phyloP scores from a whole-genome alignment of 2,797 vertebrate genomes.

The Trachops cirrhosus region DNA sequence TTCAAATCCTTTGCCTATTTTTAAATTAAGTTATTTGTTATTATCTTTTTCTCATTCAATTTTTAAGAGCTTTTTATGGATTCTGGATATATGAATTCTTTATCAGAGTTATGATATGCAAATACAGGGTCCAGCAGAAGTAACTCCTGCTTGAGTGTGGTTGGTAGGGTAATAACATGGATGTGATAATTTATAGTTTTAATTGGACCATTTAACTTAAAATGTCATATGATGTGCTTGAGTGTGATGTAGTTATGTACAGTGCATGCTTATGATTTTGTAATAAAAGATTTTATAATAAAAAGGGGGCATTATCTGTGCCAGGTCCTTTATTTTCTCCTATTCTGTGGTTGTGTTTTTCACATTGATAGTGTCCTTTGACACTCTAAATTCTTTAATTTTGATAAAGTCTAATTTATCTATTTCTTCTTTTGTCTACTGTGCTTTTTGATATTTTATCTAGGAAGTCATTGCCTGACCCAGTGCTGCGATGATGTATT shows the following conservation, averaged over 20 bases:
- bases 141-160: no score
- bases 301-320: no score
- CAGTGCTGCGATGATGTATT: neutral
- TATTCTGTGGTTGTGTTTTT: neutral
- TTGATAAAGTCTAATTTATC: neutral
- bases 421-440: neutral
- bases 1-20: neutral
- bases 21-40: neutral
- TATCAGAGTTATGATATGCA: neutral
- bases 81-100: neutral
- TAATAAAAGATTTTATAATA: no score
- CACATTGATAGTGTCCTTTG: neutral
- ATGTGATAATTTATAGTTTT: no score
- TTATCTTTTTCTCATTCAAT: neutral
- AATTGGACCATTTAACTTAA: no score
- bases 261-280: no score
- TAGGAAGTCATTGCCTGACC: neutral
- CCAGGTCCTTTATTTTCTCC: neutral
- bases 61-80: neutral
- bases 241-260: no score
- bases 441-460: conserved; percentile 28
- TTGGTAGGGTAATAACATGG: no score
- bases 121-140: no score
- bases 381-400: neutral
- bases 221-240: no score